Evolutionary conservation across 2,888 invertebrate genomes (phyloP).

Genomic region (Caenorhabditis plicata): DNA sequence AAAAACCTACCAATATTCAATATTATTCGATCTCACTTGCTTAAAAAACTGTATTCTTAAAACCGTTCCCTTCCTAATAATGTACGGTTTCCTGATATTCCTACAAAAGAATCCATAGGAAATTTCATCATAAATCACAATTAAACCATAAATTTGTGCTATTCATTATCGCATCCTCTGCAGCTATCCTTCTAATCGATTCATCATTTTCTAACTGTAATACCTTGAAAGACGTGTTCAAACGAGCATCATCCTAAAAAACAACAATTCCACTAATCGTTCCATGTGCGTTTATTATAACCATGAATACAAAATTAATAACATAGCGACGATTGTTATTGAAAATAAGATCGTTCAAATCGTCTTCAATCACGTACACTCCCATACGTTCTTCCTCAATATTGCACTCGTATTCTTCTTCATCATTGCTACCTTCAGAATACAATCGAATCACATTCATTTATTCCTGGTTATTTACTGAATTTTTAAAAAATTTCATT

Average conservation of each 20-base stretch:
- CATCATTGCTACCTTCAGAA: not conserved
- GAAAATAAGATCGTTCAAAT: not conserved
- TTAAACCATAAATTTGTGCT: not conserved
- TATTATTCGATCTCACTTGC: too few relatives aligned
- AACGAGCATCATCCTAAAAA: not conserved
- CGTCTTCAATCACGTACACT: not conserved
- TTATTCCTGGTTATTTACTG: too few relatives aligned
- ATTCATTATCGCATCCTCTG: not conserved
- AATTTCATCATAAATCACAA: too few relatives aligned
- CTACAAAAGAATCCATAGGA: too few relatives aligned
- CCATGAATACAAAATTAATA: conserved; percentile 1
- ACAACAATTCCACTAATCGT: too few relatives aligned
- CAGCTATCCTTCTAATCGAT: not conserved
- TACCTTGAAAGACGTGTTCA: not conserved
- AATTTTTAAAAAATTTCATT: too few relatives aligned
- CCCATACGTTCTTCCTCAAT: not conserved
- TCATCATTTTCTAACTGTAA: not conserved
- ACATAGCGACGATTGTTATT: not conserved
- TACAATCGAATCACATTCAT: conserved; percentile 1
- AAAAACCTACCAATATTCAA: too few relatives aligned
- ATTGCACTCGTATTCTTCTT: not conserved
- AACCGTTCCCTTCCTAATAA: too few relatives aligned
- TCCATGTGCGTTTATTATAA: not conserved
- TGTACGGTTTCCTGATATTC: too few relatives aligned
- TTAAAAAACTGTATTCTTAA: too few relatives aligned